Conservation (phyloP, 2,888 invertebrate species). For the Zaprionus obscuricornis region DNA sequence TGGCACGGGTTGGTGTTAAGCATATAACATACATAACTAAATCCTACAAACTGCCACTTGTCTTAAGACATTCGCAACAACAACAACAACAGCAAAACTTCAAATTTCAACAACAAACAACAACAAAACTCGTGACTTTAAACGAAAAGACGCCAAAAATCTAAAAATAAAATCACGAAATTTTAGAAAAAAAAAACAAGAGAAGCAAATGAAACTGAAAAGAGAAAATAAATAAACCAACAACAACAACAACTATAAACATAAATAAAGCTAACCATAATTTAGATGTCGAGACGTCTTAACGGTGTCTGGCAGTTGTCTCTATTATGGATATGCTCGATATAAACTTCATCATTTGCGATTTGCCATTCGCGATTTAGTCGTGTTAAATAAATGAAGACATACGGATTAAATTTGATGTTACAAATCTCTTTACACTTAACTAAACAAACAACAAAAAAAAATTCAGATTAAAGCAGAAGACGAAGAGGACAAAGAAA, state of each 20-base stretch:
- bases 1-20: slow-evolving; percentile 30
- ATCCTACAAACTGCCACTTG: slow-evolving; percentile 57
- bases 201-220: not conserved
- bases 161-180: slow-evolving; percentile 44
- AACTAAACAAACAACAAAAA: slow-evolving; percentile 7
- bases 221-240: slow-evolving; percentile 26
- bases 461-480: not conserved
- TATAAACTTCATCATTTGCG: slow-evolving; percentile 38
- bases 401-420: slow-evolving; percentile 40
- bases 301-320: slow-evolving; percentile 41
- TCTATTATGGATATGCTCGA: slow-evolving; percentile 25
- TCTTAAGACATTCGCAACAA: slow-evolving; percentile 31
- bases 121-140: slow-evolving; percentile 41
- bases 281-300: slow-evolving; percentile 48
- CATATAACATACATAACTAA: slow-evolving; percentile 16
- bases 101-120: not conserved
- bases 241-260: too few species aligned
- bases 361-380: slow-evolving; percentile 10
- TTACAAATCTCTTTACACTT: slow-evolving; percentile 18
- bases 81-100: not conserved
- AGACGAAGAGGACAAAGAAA: too few species aligned
- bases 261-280: slow-evolving; percentile 35
- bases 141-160: slow-evolving; percentile 30
- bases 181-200: slow-evolving; percentile 9
- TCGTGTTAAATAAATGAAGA: slow-evolving; percentile 19